Evolutionary conservation across 2,797 vertebrate genomes (phyloP).

Genomic region (Tenualosa ilisha): DNA sequence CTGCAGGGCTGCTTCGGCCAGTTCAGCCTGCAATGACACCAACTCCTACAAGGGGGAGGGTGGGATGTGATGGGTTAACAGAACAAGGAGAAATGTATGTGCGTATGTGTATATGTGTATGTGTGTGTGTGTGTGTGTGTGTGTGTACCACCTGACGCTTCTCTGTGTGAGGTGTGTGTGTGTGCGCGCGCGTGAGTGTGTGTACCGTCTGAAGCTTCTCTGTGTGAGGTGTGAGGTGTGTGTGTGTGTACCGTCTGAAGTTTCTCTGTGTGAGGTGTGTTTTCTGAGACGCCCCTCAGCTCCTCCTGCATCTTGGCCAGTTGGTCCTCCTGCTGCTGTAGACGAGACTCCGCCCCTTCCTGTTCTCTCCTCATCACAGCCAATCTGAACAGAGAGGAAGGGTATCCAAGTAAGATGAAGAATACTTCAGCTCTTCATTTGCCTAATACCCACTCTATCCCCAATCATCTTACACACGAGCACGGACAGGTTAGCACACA

Average conservation of each 20-base stretch:
- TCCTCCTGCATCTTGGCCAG: conserved; percentile 80
- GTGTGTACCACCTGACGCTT: neutral
- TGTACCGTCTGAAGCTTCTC: neutral
- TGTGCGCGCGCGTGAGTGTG: neutral
- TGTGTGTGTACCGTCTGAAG: conserved; percentile 74
- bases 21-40: conserved; percentile 76
- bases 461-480: too few species aligned
- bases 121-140: neutral
- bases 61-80: neutral
- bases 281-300: conserved; percentile 72
- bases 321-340: conserved; percentile 78
- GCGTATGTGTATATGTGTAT: neutral
- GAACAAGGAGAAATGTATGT: neutral
- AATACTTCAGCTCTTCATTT: too few species aligned
- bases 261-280: conserved; percentile 60
- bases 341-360: conserved; percentile 71
- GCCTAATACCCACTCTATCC: too few species aligned
- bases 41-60: conserved; percentile 74
- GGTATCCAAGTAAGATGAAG: too few species aligned
- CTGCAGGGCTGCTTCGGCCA: conserved; percentile 76
- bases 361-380: conserved; percentile 72
- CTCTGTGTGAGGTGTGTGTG: conserved; percentile 8
- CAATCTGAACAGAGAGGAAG: conserved; percentile 66
- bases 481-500: too few species aligned
- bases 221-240: neutral